Conservation (phyloP, 2,113 vertebrate genomes). For the Hemiscyllium ocellatum region DNA sequence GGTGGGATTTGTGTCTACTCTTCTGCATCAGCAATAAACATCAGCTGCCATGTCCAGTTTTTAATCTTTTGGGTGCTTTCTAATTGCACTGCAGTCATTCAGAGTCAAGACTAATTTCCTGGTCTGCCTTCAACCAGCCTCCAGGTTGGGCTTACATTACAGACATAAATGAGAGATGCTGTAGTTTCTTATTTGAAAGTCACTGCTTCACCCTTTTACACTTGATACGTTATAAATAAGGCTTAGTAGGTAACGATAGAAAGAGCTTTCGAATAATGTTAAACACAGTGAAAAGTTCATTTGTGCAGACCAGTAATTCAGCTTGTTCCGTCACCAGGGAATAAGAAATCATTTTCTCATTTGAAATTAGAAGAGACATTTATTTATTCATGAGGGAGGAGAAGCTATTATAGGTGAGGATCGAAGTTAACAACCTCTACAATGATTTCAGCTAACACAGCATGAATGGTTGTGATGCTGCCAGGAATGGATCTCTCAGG, state of each 20-base stretch:
- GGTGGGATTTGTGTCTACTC: neutral
- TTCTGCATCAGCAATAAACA: neutral
- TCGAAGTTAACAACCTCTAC: no score
- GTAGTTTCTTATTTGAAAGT: neutral
- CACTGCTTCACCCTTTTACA: neutral
- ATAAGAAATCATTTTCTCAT: no score
- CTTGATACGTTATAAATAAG: neutral
- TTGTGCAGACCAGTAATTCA: no score
- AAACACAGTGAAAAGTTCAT: no score
- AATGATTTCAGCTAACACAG: neutral
- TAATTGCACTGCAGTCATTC: neutral
- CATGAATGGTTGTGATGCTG: neutral
- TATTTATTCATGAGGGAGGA: no score
- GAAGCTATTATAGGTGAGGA: no score
- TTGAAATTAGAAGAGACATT: no score
- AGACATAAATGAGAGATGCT: neutral
- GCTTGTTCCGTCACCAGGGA: no score
- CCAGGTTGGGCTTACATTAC: neutral
- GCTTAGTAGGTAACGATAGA: neutral
- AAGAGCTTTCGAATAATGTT: neutral
- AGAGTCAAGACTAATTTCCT: neutral
- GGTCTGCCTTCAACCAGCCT: neutral
- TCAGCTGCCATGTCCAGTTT: neutral
- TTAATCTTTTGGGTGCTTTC: neutral
- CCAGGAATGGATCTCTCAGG: neutral